Base-by-base conservation (phyloP, 2,888 invertebrate species). In the Drosophila melanocephala region DNA sequence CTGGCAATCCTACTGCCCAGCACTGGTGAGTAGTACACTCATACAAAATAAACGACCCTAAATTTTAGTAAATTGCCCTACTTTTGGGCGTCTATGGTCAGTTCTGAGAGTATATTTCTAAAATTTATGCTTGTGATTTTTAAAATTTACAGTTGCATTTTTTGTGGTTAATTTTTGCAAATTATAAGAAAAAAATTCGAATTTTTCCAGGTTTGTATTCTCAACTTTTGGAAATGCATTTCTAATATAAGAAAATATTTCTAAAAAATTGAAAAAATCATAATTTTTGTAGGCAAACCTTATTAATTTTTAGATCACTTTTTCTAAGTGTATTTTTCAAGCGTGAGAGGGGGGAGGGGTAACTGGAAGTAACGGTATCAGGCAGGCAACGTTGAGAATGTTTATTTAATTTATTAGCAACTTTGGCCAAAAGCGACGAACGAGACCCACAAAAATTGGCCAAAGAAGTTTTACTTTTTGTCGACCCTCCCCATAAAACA, bases 351-450 rank as follows among this genome's bases (percentile, higher is more conserved):
- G 0, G 19, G 14, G 28, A 1, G 28, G 5, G 12, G 52, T 52
- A 57, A 26, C 47, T 47, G 16, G 7, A 26, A 22, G 37, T 35
- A 3, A 50, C 22, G 12, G 37, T 56, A 6, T 12, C 14, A 16
- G 28, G 10, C 55, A 53, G 66, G 59, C 52, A 30, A 44, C 56
- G 26, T 47, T 47, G 58, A 58, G 74, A 76, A 72, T 81, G 82
- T 83, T 84, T 81, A 83, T 84, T 83, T 83, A 84, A 83, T 83
- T 84, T 84, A 83, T 83, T 83, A 83, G 82, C 79, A 84, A 81
- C 75, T 84, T 84, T 82, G 66, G 67, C 68, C 62, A 71, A 53
- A 26, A 47, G 47, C 35, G 69, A 52, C 66, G 69, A 68, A 66
- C 70, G 70, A 72, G 81, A 37, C 56, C 42, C 53, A 37, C 75